These are phyloP conservation scores for Sturnira hondurensis DNA, from an alignment of 2,113 vertebrate genomes.

Conservation along the genomic window DNA sequence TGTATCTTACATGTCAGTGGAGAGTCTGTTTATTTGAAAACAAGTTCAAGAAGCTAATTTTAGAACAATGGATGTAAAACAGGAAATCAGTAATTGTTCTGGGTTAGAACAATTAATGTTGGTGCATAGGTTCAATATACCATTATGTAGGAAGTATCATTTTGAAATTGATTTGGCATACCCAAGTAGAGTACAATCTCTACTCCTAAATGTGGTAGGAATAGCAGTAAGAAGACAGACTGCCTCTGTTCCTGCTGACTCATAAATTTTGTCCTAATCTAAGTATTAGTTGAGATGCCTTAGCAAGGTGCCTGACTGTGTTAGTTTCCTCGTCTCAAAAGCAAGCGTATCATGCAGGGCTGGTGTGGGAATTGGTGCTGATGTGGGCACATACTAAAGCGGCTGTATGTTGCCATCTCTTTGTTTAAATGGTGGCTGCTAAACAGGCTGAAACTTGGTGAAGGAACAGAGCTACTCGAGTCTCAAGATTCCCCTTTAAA, in stretches of 20 bases:
- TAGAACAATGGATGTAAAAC: background rate
- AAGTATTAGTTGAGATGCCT: background rate
- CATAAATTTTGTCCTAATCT: background rate
- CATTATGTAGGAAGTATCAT: background rate
- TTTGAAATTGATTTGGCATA: background rate
- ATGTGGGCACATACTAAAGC: background rate
- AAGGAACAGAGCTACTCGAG: background rate
- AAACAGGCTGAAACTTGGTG: background rate
- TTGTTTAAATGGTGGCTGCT: background rate
- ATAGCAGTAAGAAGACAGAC: background rate
- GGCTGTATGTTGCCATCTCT: background rate
- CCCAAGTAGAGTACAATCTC: background rate
- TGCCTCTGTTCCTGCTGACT: background rate
- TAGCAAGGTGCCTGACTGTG: background rate
- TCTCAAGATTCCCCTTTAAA: background rate
- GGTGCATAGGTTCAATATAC: background rate
- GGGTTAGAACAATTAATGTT: background rate
- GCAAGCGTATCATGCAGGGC: background rate
- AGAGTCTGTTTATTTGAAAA: constrained; percentile 18
- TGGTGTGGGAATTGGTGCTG: background rate
- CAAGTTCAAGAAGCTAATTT: background rate
- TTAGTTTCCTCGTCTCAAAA: background rate
- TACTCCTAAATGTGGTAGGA: background rate
- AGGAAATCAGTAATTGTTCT: background rate
- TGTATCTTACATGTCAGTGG: background rate